A percentile compares a stretch with the other conserved stretches of the same genome.
phyloP scores from a whole-genome alignment of 2,797 vertebrate genomes.

The Pseudopleuronectes americanus region DNA sequence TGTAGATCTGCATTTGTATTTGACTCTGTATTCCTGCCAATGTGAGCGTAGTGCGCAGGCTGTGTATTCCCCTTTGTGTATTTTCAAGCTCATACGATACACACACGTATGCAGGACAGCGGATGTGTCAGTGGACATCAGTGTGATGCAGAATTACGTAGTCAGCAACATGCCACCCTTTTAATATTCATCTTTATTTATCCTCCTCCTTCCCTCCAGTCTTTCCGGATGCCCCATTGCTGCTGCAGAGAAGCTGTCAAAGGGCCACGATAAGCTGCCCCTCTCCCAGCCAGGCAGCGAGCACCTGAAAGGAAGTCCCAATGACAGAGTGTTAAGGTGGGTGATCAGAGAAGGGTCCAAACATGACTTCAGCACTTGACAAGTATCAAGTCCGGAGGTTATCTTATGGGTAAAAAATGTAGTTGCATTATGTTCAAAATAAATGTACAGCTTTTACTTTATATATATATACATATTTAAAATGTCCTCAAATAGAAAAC shows the following conservation, averaged over 20 bases:
- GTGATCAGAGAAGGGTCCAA: conserved; percentile 16
- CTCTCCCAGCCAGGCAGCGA: conserved; percentile 87
- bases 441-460: no score
- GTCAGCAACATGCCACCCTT: conserved; percentile 51
- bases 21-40: conserved; percentile 14
- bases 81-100: conserved; percentile 19
- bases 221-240: conserved; percentile 98
- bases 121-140: conserved; percentile 51
- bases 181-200: conserved; percentile 34
- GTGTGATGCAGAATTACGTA: conserved; percentile 40
- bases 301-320: conserved; percentile 90
- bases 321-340: conserved; percentile 94
- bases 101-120: conserved; percentile 54
- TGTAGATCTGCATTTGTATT: conserved; percentile 1
- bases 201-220: conserved; percentile 68
- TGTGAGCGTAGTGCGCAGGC: conserved; percentile 7
- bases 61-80: conserved; percentile 6
- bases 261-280: conserved; percentile 90
- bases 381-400: neutral
- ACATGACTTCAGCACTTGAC: neutral
- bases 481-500: no score
- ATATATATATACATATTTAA: no score
- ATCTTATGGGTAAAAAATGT: neutral
- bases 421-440: no score
- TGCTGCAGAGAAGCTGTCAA: conserved; percentile 96